Evolutionary conservation across 2,797 vertebrate genomes (phyloP), one percentile per base, ranked within the genome.

Genomic region (Ibycter americanus): DNA sequence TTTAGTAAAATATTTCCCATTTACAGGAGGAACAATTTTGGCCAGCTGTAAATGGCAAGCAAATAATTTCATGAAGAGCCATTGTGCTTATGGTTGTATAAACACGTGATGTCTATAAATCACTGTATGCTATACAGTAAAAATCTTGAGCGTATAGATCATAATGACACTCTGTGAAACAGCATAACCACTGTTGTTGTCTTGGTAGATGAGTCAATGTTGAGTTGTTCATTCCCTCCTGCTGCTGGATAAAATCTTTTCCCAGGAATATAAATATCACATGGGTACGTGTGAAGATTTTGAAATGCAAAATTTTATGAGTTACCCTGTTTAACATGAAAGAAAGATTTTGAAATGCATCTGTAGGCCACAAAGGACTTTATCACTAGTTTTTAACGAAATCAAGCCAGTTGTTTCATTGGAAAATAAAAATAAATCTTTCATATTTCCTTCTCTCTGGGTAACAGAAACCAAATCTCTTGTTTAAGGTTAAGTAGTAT

Each of bases 261-360:
- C 89, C 65, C 47, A 82, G 66, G 44, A 91, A 85, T 96, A 84
- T 83, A 93, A 96, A 89, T 93, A 96, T 80, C 85, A 89, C 55
- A 78, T 70, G 31, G n/a, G 10, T 94, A 81, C 1, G 1, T 79
- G 54, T 58, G 25, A 80, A 93, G 58, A 81, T 79, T 78, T 63
- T 58, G 44, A 95, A 95, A 92, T 78, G 27, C 8, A 82, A 83
- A 73, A 93, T 62, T 27, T 61, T 72, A 36, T 54, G 29, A 67
- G 8, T 38, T 59, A 80, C 26, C 78, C 20, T 36, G 10, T 68
- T 89, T 80, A 56, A 77, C 14, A 52, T 27, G 63, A 70, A 91
- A 82, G 25, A 78, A 83, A 38, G 38, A 67, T 70, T 87, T 85
- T 49, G 5, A 81, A 90, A 77, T 46, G 26, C 4, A 87, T 61